Base-by-base conservation (phyloP, 2,113 vertebrate genomes). In the Rhegmatorhina hoffmannsi region DNA sequence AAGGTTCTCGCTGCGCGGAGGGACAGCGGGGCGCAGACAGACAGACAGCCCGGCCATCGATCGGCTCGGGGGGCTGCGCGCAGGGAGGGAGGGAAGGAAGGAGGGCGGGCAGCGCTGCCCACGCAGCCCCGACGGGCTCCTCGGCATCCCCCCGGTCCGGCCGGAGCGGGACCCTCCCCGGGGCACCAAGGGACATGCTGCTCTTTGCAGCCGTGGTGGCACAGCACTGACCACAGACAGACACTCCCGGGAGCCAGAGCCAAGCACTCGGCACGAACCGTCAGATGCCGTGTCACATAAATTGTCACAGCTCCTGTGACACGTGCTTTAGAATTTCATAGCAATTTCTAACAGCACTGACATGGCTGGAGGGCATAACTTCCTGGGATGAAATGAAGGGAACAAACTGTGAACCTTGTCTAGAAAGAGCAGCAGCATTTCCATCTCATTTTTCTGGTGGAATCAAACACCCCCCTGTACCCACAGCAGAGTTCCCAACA, bases 1-100 rank as follows among this genome's bases (percentile, higher is more conserved):
- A 99, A 98, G 98, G 97, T 97, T 98, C 98, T 98, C 13, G 56
- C 98, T 97, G 98, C 68, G 97, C 90, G 89, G 97, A 98, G 96
- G 94, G 97, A 94, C 98, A 98, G 98, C 95, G 91, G 97, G 66
- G 94, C 90, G 81, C 92, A 95, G 98, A 94, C 96, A 97, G 97
- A 58, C 46, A 97, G 97, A 58, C 46, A 26, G 97, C 95, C 95
- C n/a, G 8, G 92, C 96, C 98, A 99, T 99, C 92, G 98, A 99
- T 98, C 97, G 44, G 84, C 88, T 97, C 96, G 88, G 68, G 98
- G 97, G 98, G 97, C 95, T 66, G 94, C 9, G 83, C 97, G 92
- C 6, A 43, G 13, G 97, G 98, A 98, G 94, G 98, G 98, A 97
- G 40, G 40, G 38, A 36, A 36, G 36, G n/a, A n/a, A n/a, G n/a